Base-by-base conservation (phyloP, 2,888 invertebrate species). In the Aspidiotus destructor region DNA sequence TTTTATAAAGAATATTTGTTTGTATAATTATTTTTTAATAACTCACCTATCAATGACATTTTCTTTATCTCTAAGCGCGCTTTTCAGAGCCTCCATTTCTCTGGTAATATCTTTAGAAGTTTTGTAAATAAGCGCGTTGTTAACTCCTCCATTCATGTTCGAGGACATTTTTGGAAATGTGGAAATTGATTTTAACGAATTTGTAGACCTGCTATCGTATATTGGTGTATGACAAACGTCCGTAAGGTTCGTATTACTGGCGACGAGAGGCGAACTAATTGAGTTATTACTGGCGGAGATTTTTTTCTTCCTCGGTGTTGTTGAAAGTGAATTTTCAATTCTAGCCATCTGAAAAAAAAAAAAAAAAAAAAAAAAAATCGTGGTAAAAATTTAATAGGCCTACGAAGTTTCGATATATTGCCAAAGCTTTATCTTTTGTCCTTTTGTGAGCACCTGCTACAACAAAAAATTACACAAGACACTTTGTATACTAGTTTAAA, bases 311-410 rank as follows among this genome's bases (percentile, higher is more conserved):
- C 73, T 82, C 81, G 70, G 79, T 78, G 69, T 82, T 75, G 73
- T 78, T 77, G 84, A 85, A 74, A 89, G 79, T 1, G 89, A 89
- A 65, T 90, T 88, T 77, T 90, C 90, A 74, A 90, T 88, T 75
- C 85, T 88, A 70, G 89, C 88, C 88, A 89, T 89, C 89, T 89
- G 75, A 17, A 76, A 76, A 70, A 41, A 5, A 28, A 28, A 5
- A 76, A 70, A 41, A 5, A 28, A 28, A 5, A 10, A 57, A 57
- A 57, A 57, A n/a, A n/a, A 10, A 17, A 57, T 16, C 15, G 15
- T n/a, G 42, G 28, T 40, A 40, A 2, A 17, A 15, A 69, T 68
- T 68, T 16, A 11, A 13, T 11, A 52, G n/a, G n/a, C 13, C 44
- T 7, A 44, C 41, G 10, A 10, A 7, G 1, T 28, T n/a, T 55